phyloP scores from a whole-genome alignment of 2,888 invertebrate genomes.

The Dinocampus coccinellae region DNA sequence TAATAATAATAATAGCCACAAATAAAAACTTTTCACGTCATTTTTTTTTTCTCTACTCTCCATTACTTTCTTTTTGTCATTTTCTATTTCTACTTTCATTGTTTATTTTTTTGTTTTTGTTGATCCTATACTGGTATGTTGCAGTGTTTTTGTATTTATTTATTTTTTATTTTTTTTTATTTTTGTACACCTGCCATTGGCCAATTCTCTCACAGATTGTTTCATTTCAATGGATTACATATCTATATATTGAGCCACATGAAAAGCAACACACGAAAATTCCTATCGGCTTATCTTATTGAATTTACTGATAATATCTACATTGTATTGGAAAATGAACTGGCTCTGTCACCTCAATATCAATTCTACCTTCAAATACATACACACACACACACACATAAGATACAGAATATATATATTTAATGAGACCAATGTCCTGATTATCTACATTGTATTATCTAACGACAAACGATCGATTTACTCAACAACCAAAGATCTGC shows the following conservation, averaged over 20 bases:
- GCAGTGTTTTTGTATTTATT: not conserved
- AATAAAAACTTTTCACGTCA: too few relatives aligned
- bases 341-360: not conserved
- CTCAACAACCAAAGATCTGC: not conserved
- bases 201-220: slow-evolving; percentile 6
- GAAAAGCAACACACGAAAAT: not conserved
- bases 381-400: not conserved
- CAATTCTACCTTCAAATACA: not conserved
- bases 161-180: not conserved
- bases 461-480: slow-evolving; percentile 14
- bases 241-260: not conserved
- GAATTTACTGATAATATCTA: not conserved
- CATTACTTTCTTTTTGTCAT: not conserved
- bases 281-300: slow-evolving; percentile 7
- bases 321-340: not conserved
- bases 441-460: slow-evolving; percentile 12
- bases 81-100: not conserved
- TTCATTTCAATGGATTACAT: too few relatives aligned
- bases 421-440: not conserved
- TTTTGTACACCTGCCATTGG: slow-evolving; percentile 4
- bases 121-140: not conserved
- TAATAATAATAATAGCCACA: too few relatives aligned
- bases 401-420: too few relatives aligned
- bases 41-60: too few relatives aligned
- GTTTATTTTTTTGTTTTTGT: not conserved